Base-by-base conservation (phyloP, 2,113 vertebrate genomes). In the Dromaius novaehollandiae region DNA sequence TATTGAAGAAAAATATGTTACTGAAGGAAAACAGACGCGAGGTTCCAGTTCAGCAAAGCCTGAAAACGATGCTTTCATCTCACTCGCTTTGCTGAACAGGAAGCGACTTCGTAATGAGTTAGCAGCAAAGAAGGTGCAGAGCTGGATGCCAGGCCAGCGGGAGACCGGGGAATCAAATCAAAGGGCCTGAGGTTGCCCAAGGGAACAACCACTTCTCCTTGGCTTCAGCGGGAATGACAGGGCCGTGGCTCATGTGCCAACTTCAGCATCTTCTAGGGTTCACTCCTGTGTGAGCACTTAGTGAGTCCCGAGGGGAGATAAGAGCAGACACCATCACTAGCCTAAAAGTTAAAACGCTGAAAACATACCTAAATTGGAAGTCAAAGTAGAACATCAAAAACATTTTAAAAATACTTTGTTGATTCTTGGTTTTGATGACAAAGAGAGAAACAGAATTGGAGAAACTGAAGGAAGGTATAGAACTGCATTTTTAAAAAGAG, bases 1-100 rank as follows among this genome's bases (percentile, higher is more conserved):
- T 83, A 69, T 6, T 51, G 77, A 82, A 96, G 75, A 68, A 91
- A 93, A 71, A 64, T 36, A 32, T 64, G 82, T 73, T 93, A 34
- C 60, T 88, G 75, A 88, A 61, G 69, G 76, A 81, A 97, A 91
- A 91, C 26, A 95, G 93, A 88, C 74, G 66, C 42, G 80, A 56
- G 76, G 93, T 93, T 95, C 82, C 71, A 81, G 76, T 60, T 97
- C 85, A 96, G 79, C 82, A 90, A 91, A 88, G 60, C 55, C 73
- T 93, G 79, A 30, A 88, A 93, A 65, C 12, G 63, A 6, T 82
- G 68, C 76, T 90, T 93, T 89, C 82, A 75, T 88, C 73, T 85
- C 17, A 50, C 32, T 85, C 2, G 1, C 55, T 74, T 74, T 91
- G 69, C 68, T 93, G 88, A 78, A 61, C 69, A 73, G 0, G 14